These are phyloP conservation scores for Piaya cayana DNA, from an alignment of 2,113 vertebrate species.

Conservation along the genomic window DNA sequence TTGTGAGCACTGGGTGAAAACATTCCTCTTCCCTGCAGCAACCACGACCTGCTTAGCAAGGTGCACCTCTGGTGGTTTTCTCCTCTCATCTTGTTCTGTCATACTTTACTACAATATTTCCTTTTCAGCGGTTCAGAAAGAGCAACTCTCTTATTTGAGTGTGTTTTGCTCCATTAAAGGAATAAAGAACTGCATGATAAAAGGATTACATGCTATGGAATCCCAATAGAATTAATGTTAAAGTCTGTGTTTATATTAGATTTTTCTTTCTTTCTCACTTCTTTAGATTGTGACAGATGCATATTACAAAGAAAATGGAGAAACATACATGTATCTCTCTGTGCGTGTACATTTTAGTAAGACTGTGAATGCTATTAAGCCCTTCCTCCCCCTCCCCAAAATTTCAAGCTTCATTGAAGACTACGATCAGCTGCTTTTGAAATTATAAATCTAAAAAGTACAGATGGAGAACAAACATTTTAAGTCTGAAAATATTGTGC, in stretches of 20 bases:
- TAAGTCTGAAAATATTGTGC: constrained; percentile 68
- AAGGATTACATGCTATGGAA: not conserved
- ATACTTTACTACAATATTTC: not conserved
- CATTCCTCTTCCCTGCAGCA: not conserved
- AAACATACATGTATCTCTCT: not conserved
- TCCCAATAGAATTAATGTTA: not conserved
- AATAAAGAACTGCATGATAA: not conserved
- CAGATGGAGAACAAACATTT: constrained; percentile 68
- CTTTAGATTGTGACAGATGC: constrained; percentile 1
- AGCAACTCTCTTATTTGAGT: not conserved
- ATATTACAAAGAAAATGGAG: not conserved
- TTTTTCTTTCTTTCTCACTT: not conserved
- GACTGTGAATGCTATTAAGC: not conserved
- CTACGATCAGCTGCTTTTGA: not conserved
- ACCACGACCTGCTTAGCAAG: accelerated
- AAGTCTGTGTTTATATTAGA: not conserved
- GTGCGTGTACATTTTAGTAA: not conserved
- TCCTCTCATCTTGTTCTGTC: accelerated
- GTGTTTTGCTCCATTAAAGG: not conserved
- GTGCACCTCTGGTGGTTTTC: accelerated
- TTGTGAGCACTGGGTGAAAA: not conserved
- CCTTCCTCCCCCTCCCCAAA: not conserved
- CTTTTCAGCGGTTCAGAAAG: not conserved
- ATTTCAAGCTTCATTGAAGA: not conserved
- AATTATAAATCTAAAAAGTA: constrained; percentile 46